Evolutionary conservation across 2,888 invertebrate genomes (phyloP).

Genomic region (Esperia sulphurella): DNA sequence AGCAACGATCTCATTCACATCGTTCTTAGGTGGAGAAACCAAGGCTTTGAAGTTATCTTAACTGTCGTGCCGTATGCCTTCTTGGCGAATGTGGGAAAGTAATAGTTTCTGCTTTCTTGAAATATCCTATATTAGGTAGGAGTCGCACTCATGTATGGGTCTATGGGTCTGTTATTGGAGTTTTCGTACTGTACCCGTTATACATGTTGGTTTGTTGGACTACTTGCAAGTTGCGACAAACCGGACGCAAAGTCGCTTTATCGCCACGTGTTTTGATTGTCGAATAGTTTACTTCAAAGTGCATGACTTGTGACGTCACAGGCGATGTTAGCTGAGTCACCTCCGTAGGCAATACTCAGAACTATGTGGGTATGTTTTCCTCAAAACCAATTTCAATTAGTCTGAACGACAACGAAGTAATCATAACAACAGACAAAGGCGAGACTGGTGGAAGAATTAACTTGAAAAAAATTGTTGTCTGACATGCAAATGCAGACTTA

Average conservation of each 20-base stretch:
- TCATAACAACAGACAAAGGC: slow-evolving; percentile 38
- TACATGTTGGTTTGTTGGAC: no score
- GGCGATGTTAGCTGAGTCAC: slow-evolving; percentile 37
- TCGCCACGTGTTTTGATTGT: slow-evolving; percentile 53
- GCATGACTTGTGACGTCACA: slow-evolving; percentile 13
- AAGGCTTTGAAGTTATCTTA: no score
- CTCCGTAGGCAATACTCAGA: slow-evolving; percentile 35
- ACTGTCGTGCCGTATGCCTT: no score
- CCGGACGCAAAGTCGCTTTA: slow-evolving; percentile 58
- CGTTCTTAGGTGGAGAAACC: no score
- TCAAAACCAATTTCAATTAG: slow-evolving; percentile 12
- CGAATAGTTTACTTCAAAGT: slow-evolving; percentile 28
- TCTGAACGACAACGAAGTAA: slow-evolving; percentile 10
- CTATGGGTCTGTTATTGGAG: no score
- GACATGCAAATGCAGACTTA: slow-evolving; percentile 53
- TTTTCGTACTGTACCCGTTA: no score
- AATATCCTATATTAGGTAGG: no score
- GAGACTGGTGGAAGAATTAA: slow-evolving; percentile 49
- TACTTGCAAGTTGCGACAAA: slow-evolving; percentile 22
- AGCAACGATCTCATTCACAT: no score
- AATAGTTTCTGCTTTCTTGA: no score
- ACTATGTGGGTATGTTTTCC: slow-evolving; percentile 16
- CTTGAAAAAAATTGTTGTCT: slow-evolving; percentile 31
- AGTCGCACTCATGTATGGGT: no score
- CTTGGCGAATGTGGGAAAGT: no score